These are phyloP conservation scores for Ichneumon xanthorius DNA, from an alignment of 2,888 invertebrate species.

Conservation along the genomic window DNA sequence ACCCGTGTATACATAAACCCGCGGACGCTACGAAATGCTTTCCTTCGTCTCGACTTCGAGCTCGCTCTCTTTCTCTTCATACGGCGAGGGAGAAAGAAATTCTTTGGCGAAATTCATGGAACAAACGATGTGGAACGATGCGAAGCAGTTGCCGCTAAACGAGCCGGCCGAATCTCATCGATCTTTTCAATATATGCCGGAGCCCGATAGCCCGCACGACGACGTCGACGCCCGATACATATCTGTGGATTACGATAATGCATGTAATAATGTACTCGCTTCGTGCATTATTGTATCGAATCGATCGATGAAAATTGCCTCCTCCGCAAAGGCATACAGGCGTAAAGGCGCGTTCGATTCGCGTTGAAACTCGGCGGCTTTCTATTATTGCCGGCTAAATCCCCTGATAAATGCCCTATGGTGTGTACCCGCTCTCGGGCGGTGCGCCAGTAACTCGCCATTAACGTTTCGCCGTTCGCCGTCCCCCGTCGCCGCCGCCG, in stretches of 20 bases:
- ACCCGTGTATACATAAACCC: conserved; percentile 5
- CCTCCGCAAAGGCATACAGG: conserved; percentile 17
- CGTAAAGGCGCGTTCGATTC: conserved; percentile 10
- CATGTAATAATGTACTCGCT: conserved; percentile 29
- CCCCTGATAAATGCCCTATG: conserved; percentile 58
- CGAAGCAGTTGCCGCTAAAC: conserved; percentile 31
- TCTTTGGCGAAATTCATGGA: conserved; percentile 28
- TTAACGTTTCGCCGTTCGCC: conserved; percentile 77
- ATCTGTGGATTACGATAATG: conserved; percentile 30
- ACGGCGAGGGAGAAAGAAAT: neutral
- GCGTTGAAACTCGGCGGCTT: conserved; percentile 44
- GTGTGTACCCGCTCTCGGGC: conserved; percentile 66
- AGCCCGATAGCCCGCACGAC: conserved; percentile 13
- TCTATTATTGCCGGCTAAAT: conserved; percentile 58
- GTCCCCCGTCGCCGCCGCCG: conserved; percentile 47
- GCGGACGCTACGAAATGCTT: neutral
- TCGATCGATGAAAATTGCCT: conserved; percentile 47
- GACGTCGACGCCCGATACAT: conserved; percentile 16
- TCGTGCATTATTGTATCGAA: conserved; percentile 24
- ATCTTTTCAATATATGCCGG: conserved; percentile 27
- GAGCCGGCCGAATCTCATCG: conserved; percentile 18
- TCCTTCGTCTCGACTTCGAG: neutral
- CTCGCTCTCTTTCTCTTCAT: neutral
- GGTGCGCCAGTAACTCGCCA: conserved; percentile 80
- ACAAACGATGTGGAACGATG: conserved; percentile 47